Evolutionary conservation across 2,888 invertebrate species (phyloP).

Genomic region (Polyommatus iphigenia): DNA sequence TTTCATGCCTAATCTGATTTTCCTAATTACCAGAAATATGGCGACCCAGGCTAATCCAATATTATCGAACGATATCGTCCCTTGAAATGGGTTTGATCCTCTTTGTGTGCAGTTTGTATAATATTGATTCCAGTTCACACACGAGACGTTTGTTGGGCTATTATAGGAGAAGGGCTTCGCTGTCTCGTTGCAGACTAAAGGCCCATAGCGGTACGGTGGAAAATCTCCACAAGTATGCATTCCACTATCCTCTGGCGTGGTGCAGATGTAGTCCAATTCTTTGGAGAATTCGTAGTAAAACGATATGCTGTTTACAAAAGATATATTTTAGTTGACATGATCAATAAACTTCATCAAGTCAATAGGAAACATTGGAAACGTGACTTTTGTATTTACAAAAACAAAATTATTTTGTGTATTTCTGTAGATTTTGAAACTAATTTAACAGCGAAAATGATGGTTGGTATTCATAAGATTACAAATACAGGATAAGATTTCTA

Average conservation of each 20-base stretch:
- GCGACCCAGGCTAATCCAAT: slow-evolving; percentile 99
- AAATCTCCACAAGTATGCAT: slow-evolving; percentile 95
- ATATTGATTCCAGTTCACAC: slow-evolving; percentile 99
- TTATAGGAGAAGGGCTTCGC: slow-evolving; percentile 82
- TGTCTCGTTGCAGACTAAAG: slow-evolving; percentile 87
- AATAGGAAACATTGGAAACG: background rate
- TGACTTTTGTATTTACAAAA: background rate
- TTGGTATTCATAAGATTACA: background rate
- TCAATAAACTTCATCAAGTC: background rate
- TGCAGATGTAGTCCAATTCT: slow-evolving; percentile 98
- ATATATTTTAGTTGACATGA: slow-evolving; percentile 13
- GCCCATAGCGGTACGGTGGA: slow-evolving; percentile 88
- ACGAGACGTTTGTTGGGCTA: slow-evolving; percentile 85
- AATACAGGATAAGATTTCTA: background rate
- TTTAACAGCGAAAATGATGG: background rate
- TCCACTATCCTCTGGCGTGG: slow-evolving; percentile 94
- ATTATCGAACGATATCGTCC: slow-evolving; percentile 99
- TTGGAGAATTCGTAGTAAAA: slow-evolving; percentile 93
- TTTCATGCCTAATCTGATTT: background rate
- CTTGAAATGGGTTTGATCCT: slow-evolving; percentile 98
- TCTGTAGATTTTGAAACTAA: background rate
- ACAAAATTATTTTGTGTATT: background rate
- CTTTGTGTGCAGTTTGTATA: slow-evolving; percentile 96
- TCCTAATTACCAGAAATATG: slow-evolving; percentile 93
- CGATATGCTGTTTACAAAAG: slow-evolving; percentile 78